These are phyloP conservation scores for Eurystomus glaucurus DNA, from an alignment of 2,797 vertebrate species.

Conservation along the genomic window DNA sequence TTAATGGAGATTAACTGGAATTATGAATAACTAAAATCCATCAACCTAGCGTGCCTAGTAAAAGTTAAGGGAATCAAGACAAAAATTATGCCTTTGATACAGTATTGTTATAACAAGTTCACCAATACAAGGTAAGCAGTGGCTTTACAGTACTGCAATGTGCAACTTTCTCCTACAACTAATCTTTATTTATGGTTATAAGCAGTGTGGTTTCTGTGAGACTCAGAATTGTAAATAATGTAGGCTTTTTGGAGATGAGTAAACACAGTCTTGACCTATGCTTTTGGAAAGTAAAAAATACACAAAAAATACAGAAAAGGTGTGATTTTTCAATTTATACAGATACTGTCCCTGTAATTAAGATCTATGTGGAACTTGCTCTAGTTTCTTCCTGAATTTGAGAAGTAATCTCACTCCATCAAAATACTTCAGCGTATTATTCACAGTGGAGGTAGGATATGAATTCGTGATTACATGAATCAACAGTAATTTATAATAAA, in stretches of 20 bases:
- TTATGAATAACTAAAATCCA: not conserved
- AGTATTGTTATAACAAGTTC: not conserved
- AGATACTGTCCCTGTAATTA: not conserved
- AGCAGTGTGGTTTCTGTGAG: not conserved
- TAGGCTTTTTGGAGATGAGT: not conserved
- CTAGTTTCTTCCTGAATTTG: not conserved
- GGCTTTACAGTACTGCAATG: not conserved
- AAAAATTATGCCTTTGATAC: not conserved
- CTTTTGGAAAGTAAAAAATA: not conserved
- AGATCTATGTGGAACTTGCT: not conserved
- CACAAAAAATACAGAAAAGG: not conserved
- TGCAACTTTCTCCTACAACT: not conserved
- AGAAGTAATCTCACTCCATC: not conserved
- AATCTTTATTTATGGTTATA: not conserved
- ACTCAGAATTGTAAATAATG: not conserved
- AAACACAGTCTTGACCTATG: not conserved
- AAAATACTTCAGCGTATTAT: not conserved
- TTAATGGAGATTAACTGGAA: not conserved
- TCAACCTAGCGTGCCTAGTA: not conserved
- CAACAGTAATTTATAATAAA: not conserved
- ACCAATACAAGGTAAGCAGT: not conserved
- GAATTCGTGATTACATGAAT: not conserved
- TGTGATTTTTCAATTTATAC: conserved; percentile 43
- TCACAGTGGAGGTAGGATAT: not conserved
- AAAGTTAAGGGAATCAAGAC: not conserved